phyloP scores from a whole-genome alignment of 1,140 invertebrate genomes.

The Heliconius nattereri region DNA sequence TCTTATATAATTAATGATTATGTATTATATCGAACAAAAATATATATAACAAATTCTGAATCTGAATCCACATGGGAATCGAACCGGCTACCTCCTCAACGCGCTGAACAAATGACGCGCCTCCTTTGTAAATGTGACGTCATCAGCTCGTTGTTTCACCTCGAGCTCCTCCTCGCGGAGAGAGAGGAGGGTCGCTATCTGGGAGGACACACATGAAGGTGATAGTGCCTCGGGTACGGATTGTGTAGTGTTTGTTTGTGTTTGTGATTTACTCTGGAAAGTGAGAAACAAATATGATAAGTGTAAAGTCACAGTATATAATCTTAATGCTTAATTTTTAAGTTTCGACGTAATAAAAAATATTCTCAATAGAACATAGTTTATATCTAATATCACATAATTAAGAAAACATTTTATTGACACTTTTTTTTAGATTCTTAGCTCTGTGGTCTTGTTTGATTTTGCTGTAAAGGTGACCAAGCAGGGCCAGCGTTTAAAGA shows the following conservation, averaged over 20 bases:
- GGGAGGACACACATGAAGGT: conserved; percentile 52
- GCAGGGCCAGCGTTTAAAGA: too few species aligned
- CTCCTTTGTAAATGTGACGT: conserved; percentile 57
- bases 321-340: too few species aligned
- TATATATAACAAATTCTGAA: neutral
- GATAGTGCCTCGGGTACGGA: conserved; percentile 59
- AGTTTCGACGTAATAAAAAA: too few species aligned
- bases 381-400: too few species aligned
- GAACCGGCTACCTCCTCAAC: conserved; percentile 45
- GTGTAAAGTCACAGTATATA: too few species aligned
- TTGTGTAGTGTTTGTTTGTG: conserved; percentile 45
- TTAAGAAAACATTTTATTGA: too few species aligned
- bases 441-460: too few species aligned
- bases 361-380: too few species aligned
- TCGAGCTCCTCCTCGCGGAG: conserved; percentile 51
- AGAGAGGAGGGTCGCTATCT: conserved; percentile 49
- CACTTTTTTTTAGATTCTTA: too few species aligned
- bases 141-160: conserved; percentile 60
- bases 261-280: conserved; percentile 53
- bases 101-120: conserved; percentile 58
- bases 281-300: too few species aligned
- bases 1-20: too few species aligned
- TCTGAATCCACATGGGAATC: neutral
- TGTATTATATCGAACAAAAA: neutral
- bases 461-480: too few species aligned